phyloP scores from a whole-genome alignment of 2,888 invertebrate species.

The Bombylius major region DNA sequence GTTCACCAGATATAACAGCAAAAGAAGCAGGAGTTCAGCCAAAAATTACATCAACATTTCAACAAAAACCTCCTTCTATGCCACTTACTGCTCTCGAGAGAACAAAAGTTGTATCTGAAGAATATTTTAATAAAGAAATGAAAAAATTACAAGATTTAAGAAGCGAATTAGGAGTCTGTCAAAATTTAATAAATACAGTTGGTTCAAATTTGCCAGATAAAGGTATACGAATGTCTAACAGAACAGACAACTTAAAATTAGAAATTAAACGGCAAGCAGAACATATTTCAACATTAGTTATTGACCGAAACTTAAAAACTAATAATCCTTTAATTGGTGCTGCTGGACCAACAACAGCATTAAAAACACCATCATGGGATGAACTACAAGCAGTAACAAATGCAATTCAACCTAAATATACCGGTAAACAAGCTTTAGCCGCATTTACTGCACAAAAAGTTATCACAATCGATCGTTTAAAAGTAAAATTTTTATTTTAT shows the following conservation, averaged over 20 bases:
- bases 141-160: conserved; percentile 37
- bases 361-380: conserved; percentile 23
- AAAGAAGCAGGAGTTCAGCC: neutral
- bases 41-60: neutral
- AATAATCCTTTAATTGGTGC: too few species aligned
- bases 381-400: conserved; percentile 29
- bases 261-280: conserved; percentile 39
- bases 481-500: conserved; percentile 25
- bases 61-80: neutral
- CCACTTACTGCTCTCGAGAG: neutral
- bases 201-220: conserved; percentile 45
- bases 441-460: conserved; percentile 55
- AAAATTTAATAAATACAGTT: conserved; percentile 24
- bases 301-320: conserved; percentile 23
- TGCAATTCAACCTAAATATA: conserved; percentile 27
- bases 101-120: conserved; percentile 18
- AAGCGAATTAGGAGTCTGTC: conserved; percentile 34
- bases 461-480: conserved; percentile 57
- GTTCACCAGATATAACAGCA: neutral
- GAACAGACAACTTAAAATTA: conserved; percentile 37
- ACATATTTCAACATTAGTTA: conserved; percentile 40
- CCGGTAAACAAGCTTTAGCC: conserved; percentile 44
- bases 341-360: neutral
- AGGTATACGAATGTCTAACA: conserved; percentile 44
- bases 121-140: conserved; percentile 36